Conservation (phyloP, 2,113 vertebrate genomes). For the Oryzias curvinotus region DNA sequence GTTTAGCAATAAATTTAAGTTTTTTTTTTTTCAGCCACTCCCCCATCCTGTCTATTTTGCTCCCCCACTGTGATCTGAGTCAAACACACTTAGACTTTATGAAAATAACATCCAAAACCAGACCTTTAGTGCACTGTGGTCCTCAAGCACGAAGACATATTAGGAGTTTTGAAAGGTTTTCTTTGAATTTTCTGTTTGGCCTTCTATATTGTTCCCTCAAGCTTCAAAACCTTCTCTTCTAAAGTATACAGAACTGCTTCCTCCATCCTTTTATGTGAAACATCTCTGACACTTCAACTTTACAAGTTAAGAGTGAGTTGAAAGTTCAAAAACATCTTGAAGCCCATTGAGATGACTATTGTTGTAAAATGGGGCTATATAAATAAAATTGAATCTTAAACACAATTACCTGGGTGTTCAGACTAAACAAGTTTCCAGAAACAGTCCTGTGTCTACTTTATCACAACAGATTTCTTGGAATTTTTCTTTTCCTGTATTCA, state of each 20-base stretch:
- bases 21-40: no score
- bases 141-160: slow-evolving; percentile 37
- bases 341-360: no score
- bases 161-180: slow-evolving; percentile 48
- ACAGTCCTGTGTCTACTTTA: background rate
- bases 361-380: no score
- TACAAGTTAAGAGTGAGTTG: slow-evolving; percentile 15
- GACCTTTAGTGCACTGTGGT: slow-evolving; percentile 44
- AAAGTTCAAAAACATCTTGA: slow-evolving; percentile 62
- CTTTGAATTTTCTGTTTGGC: slow-evolving; percentile 58
- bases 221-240: slow-evolving; percentile 65
- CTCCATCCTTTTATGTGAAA: slow-evolving; percentile 43
- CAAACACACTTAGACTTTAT: slow-evolving; percentile 21
- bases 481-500: background rate
- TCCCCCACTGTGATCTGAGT: slow-evolving; percentile 22
- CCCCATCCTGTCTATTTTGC: background rate
- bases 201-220: slow-evolving; percentile 61
- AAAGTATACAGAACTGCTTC: slow-evolving; percentile 47
- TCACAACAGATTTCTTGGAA: background rate
- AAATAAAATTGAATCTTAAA: no score
- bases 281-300: slow-evolving; percentile 26
- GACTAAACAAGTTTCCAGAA: background rate
- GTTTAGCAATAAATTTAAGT: no score
- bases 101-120: slow-evolving; percentile 33
- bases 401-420: no score